phyloP scores from a whole-genome alignment of 2,113 vertebrate species.

The Sapajus apella region DNA sequence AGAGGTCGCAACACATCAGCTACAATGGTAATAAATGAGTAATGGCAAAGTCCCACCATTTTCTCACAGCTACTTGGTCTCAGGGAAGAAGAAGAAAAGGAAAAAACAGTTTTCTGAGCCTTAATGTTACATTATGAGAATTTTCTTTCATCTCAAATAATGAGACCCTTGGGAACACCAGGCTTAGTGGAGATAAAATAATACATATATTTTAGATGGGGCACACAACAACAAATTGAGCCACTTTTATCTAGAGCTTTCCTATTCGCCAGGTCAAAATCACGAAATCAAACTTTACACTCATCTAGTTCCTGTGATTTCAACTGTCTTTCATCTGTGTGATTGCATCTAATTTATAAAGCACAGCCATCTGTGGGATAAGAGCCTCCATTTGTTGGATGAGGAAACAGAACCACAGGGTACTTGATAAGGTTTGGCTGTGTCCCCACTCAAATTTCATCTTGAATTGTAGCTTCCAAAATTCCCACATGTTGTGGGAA shows the following conservation, averaged over 20 bases:
- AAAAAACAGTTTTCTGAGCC: constrained; percentile 11
- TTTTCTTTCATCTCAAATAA: constrained; percentile 45
- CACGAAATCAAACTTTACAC: neutral
- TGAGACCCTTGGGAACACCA: constrained; percentile 31
- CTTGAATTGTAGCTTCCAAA: too few species aligned
- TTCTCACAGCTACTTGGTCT: constrained; percentile 28
- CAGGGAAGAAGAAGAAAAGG: neutral
- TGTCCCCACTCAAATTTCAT: too few species aligned
- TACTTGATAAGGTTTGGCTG: neutral
- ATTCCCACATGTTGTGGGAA: too few species aligned
- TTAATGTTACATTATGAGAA: neutral
- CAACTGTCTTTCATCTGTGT: neutral
- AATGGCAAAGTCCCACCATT: constrained; percentile 22
- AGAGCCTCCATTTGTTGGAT: neutral
- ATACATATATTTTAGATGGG: constrained; percentile 5
- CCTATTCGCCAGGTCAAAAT: neutral
- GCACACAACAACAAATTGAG: neutral
- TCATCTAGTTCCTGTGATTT: neutral
- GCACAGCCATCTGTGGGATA: neutral
- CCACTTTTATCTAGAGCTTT: neutral
- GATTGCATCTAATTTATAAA: neutral
- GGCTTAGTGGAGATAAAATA: constrained; percentile 40
- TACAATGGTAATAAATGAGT: constrained; percentile 37
- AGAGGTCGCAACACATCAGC: constrained; percentile 40
- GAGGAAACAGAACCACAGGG: neutral